A percentile compares a stretch with the other conserved stretches of the same genome.
Evolutionary conservation across 2,888 invertebrate species (phyloP).

Genomic region (Ochropleura leucogaster): DNA sequence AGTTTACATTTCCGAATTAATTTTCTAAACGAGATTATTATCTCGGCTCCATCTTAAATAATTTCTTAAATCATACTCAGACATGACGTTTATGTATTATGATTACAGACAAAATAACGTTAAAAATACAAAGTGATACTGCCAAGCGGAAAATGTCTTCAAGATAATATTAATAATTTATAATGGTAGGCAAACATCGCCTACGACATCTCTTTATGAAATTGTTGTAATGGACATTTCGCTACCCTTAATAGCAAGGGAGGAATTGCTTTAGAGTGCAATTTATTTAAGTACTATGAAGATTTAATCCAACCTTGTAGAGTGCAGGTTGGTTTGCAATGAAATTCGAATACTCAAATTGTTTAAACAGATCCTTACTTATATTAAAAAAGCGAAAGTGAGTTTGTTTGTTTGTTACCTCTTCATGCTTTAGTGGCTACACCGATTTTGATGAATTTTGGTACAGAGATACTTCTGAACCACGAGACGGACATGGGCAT

Average conservation of each 20-base stretch:
- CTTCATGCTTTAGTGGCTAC: no score
- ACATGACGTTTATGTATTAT: slow-evolving; percentile 20
- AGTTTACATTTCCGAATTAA: slow-evolving; percentile 33
- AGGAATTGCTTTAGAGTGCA: slow-evolving; percentile 26
- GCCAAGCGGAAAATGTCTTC: slow-evolving; percentile 29
- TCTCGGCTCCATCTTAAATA: slow-evolving; percentile 9
- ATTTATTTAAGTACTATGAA: slow-evolving; percentile 40
- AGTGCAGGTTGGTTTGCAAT: no score
- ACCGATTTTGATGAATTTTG: no score
- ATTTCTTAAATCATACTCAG: slow-evolving; percentile 39
- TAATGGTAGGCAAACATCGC: slow-evolving; percentile 41
- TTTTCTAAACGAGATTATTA: slow-evolving; percentile 41
- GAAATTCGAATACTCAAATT: no score
- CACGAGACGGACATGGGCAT: no score
- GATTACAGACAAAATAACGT: slow-evolving; percentile 15
- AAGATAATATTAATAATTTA: slow-evolving; percentile 48
- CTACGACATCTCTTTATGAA: slow-evolving; percentile 65
- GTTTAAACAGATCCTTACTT: no score
- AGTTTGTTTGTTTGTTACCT: no score
- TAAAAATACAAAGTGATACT: slow-evolving; percentile 35
- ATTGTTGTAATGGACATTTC: slow-evolving; percentile 60
- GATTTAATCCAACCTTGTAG: no score
- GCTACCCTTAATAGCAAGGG: slow-evolving; percentile 22
- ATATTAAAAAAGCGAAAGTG: no score
- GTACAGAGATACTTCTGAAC: no score